Evolutionary conservation across 2,888 invertebrate species (phyloP).

Genomic region (Drosophila buzzatii): DNA sequence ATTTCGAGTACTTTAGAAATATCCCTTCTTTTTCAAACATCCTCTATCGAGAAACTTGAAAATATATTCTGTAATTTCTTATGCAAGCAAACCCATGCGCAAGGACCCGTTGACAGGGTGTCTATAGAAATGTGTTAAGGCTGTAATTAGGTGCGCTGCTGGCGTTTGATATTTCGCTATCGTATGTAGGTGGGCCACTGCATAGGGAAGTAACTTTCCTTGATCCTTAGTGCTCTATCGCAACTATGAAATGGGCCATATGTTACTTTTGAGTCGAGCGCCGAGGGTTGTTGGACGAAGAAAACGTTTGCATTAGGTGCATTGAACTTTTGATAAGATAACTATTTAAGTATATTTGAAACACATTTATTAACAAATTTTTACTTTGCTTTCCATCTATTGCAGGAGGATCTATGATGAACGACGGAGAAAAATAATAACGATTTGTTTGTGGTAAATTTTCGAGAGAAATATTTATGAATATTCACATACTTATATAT

Average conservation of each 20-base stretch:
- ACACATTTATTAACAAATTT: slow-evolving; percentile 19
- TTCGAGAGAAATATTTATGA: neutral
- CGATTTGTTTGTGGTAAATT: slow-evolving; percentile 83
- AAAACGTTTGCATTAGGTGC: slow-evolving; percentile 50
- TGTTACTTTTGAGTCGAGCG: slow-evolving; percentile 40
- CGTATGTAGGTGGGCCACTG: slow-evolving; percentile 63
- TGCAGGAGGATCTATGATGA: slow-evolving; percentile 84
- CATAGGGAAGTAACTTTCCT: slow-evolving; percentile 46
- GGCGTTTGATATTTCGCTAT: slow-evolving; percentile 36
- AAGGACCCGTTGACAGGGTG: slow-evolving; percentile 5
- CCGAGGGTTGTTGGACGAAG: slow-evolving; percentile 50
- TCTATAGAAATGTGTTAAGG: slow-evolving; percentile 53
- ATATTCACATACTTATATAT: neutral
- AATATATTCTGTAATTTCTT: neutral
- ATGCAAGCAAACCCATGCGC: neutral
- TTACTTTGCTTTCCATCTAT: slow-evolving; percentile 39
- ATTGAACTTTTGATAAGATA: slow-evolving; percentile 63
- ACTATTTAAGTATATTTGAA: neutral
- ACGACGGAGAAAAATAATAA: slow-evolving; percentile 84
- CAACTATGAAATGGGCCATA: slow-evolving; percentile 57
- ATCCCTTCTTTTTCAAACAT: neutral
- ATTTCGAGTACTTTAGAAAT: neutral
- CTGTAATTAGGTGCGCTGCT: slow-evolving; percentile 67
- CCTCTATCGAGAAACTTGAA: neutral
- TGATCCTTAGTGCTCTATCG: slow-evolving; percentile 41